Percentiles rank a stretch among this genome's conserved stretches.
These are phyloP conservation scores for Lagorchestes hirsutus DNA, from an alignment of 2,797 vertebrate species.

Conservation along the genomic window DNA sequence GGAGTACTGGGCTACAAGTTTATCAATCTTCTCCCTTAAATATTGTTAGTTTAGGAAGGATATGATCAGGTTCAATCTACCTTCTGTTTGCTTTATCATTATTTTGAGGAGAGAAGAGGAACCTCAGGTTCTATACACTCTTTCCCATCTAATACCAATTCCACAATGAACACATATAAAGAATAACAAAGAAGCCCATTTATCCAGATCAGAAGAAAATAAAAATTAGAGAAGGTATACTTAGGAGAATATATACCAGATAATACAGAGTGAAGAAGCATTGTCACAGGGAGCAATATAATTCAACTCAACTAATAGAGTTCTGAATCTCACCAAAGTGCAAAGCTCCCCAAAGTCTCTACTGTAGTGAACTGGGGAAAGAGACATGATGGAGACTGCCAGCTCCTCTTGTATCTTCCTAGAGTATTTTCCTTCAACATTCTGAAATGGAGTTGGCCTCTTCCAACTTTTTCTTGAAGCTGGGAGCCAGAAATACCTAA, in stretches of 20 bases:
- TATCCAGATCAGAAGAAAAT: background rate
- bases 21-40: background rate
- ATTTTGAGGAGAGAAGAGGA: background rate
- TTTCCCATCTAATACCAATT: background rate
- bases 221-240: background rate
- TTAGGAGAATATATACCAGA: background rate
- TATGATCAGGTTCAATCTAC: background rate
- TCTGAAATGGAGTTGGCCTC: background rate
- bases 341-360: background rate
- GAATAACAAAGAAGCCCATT: background rate
- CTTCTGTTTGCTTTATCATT: background rate
- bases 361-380: background rate
- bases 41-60: background rate
- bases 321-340: background rate
- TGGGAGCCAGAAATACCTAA: background rate
- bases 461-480: background rate
- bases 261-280: background rate
- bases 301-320: background rate
- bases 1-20: background rate
- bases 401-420: background rate
- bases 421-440: background rate
- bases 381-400: background rate
- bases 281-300: background rate
- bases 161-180: background rate
- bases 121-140: background rate